phyloP scores from a whole-genome alignment of 2,888 invertebrate genomes.

The Andrena haemorrhoa region DNA sequence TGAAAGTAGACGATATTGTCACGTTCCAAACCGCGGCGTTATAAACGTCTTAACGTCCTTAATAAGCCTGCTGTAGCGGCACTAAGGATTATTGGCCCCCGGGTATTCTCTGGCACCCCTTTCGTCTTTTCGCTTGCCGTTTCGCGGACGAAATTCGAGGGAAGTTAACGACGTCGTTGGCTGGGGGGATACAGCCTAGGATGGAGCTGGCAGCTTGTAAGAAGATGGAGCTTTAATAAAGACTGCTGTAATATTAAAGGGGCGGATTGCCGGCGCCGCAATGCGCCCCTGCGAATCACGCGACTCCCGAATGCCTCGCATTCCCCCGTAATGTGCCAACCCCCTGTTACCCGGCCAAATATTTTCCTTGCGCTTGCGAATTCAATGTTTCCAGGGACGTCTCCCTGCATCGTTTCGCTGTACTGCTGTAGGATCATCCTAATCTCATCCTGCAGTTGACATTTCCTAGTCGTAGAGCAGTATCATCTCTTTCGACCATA shows the following conservation, averaged over 20 bases:
- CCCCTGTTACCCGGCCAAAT: constrained; percentile 1
- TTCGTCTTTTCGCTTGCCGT: constrained; percentile 48
- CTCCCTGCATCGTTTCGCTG: background rate
- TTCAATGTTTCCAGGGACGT: background rate
- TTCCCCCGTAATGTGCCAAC: constrained; percentile 6
- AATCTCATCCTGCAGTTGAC: background rate
- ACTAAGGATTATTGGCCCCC: constrained; percentile 60
- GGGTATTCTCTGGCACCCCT: constrained; percentile 30
- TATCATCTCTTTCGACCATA: too few species aligned
- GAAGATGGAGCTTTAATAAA: constrained; percentile 70
- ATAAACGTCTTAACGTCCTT: constrained; percentile 60
- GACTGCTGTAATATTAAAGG: constrained; percentile 58
- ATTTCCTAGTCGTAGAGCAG: too few species aligned
- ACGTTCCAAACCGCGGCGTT: constrained; percentile 57
- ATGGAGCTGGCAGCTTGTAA: constrained; percentile 59
- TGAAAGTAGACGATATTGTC: constrained; percentile 61
- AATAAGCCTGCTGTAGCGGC: constrained; percentile 59
- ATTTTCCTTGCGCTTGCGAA: background rate
- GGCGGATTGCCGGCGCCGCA: constrained; percentile 19
- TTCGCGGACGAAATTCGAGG: constrained; percentile 52
- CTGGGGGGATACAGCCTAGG: constrained; percentile 43
- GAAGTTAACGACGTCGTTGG: constrained; percentile 63
- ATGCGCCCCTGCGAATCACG: constrained; percentile 38
- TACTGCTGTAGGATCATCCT: background rate
- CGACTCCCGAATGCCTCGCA: background rate